Evolutionary conservation across 2,888 invertebrate species (phyloP).

Genomic region (Hyles lineata): DNA sequence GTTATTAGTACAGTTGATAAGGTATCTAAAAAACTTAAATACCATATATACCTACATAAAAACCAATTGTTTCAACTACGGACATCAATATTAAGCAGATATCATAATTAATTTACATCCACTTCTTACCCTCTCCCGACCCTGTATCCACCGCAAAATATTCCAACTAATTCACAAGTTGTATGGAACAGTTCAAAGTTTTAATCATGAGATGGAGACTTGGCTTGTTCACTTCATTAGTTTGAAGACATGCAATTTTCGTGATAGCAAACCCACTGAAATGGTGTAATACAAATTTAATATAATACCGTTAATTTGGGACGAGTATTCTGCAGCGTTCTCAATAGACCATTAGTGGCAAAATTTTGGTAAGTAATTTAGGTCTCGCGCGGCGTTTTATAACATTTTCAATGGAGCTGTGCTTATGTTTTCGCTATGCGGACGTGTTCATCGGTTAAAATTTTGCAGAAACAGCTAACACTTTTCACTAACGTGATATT

Average conservation of each 20-base stretch:
- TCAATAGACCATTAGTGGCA: not conserved
- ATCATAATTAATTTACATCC: not conserved
- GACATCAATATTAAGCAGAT: not conserved
- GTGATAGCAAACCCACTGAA: not conserved
- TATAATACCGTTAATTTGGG: slow-evolving; percentile 2
- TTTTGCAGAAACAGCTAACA: too few relatives aligned
- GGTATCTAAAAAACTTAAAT: too few relatives aligned
- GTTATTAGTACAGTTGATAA: too few relatives aligned
- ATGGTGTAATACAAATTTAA: not conserved
- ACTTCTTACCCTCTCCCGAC: slow-evolving; percentile 21
- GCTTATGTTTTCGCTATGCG: too few relatives aligned
- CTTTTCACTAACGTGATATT: too few relatives aligned
- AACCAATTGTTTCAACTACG: too few relatives aligned
- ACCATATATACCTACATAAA: too few relatives aligned
- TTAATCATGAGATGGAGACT: slow-evolving; percentile 46
- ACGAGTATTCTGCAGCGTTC: slow-evolving; percentile 2
- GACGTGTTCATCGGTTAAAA: too few relatives aligned
- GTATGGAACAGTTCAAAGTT: slow-evolving; percentile 46
- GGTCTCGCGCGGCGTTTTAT: too few relatives aligned
- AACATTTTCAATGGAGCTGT: too few relatives aligned
- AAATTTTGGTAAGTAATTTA: not conserved
- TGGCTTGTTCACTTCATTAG: slow-evolving; percentile 43
- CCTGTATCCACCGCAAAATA: slow-evolving; percentile 35
- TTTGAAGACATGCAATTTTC: slow-evolving; percentile 37
- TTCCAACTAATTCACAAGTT: slow-evolving; percentile 42